A percentile compares a stretch with the other conserved stretches of the same genome.
These are phyloP conservation scores for Guaruba guarouba DNA, from an alignment of 2,113 vertebrate genomes.

Conservation along the genomic window DNA sequence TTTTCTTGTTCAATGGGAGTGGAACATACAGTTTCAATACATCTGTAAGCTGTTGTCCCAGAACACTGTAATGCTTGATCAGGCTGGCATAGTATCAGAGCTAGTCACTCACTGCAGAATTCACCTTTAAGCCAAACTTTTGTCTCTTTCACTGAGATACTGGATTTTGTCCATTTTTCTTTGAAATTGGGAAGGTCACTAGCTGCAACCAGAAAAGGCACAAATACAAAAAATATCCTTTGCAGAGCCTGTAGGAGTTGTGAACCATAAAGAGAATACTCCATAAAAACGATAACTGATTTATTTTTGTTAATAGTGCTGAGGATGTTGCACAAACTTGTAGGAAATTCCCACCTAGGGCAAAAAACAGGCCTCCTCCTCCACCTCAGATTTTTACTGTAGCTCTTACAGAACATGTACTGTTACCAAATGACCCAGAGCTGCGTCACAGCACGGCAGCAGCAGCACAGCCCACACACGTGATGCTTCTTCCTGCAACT, in stretches of 20 bases:
- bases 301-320: neutral
- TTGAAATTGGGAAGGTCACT: neutral
- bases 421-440: neutral
- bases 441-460: fast-evolving
- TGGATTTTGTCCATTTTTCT: neutral
- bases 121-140: neutral
- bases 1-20: neutral
- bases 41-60: neutral
- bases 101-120: neutral
- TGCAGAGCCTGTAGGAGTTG: neutral
- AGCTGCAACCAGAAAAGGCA: neutral
- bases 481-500: neutral
- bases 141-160: neutral
- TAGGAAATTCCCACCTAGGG: constrained; percentile 1
- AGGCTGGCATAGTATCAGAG: neutral
- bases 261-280: neutral
- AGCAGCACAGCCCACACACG: fast-evolving
- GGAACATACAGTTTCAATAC: neutral
- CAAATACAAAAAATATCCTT: neutral
- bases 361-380: neutral
- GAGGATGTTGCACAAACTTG: constrained; percentile 15
- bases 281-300: neutral
- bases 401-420: neutral
- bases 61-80: neutral
- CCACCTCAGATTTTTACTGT: neutral